Base-by-base conservation (phyloP, 2,113 vertebrate species). In the Nycticebus coucang region DNA sequence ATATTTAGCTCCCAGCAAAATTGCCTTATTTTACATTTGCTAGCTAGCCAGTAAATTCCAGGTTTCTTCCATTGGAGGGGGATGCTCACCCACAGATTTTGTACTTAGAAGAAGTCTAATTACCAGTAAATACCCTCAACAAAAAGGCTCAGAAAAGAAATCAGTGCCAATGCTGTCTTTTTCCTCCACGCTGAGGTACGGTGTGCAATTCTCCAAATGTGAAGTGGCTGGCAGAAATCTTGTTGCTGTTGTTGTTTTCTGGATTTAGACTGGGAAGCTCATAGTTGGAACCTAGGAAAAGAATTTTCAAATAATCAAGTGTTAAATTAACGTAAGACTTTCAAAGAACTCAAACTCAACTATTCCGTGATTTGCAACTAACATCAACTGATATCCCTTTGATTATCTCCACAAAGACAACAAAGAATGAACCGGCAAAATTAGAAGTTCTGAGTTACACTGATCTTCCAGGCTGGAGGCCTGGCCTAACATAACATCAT, bases 1-100 rank as follows among this genome's bases (percentile, higher is more conserved):
- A 72, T 55, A 11, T 95, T 98, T 97, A 97, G 97, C 95, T 97
- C 10, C 4, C 64, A 35, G 35, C 30, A 35, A 97, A 94, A 97
- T 74, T 60, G 55, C 33, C 35, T 95, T 53, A 45, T 82, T 94
- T 92, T 90, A 7, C 2, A 13, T 59, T 97, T 86, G 35, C 89
- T 78, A 96, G 88, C 45, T 64, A 93, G 78, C 89, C 85, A 95
- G 72, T n/a, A 86, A 88, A 68, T 78, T 60, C 71, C 94, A 96
- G 59, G 0, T 45, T 94, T 81, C 45, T 75, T 93, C 33, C 24
- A 57, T 94, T 59, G 17, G 35, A 82, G 87, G 75, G 57, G 26
- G 59, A 74, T 62, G 80, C 84, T 95, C 57, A 88, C 59, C 64
- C 75, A n/a, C 45, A 50, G 82, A 26, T 78, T 84, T 2, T 81